Conservation (phyloP, 2,113 vertebrate species). For the Murina feae region DNA sequence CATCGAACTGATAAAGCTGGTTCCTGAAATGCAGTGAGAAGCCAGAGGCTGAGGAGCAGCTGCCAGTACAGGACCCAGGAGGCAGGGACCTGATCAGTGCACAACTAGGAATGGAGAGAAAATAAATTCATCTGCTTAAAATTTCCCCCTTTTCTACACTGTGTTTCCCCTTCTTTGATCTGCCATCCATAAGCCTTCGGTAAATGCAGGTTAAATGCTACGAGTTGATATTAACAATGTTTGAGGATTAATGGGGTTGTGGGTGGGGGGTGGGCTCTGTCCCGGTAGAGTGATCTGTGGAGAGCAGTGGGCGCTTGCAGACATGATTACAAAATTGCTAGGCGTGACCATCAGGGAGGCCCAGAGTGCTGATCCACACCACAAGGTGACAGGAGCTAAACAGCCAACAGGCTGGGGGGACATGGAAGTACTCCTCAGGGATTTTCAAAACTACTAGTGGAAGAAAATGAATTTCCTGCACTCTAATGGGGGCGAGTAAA, state of each 20-base stretch:
- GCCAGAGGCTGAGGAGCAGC: too few relatives aligned
- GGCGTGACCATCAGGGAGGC: not conserved
- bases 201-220: not conserved
- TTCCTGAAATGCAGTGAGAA: not conserved
- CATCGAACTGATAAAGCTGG: not conserved
- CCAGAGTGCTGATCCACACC: not conserved
- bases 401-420: not conserved
- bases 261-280: not conserved
- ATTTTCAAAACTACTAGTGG: not conserved
- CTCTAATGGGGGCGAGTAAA: fast-evolving
- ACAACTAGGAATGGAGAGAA: not conserved
- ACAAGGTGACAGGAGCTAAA: not conserved
- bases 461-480: not conserved
- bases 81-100: fast-evolving
- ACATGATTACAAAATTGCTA: not conserved
- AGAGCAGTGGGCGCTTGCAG: not conserved
- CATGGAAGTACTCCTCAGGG: not conserved
- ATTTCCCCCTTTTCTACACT: not conserved
- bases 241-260: not conserved
- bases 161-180: not conserved
- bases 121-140: not conserved
- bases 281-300: not conserved
- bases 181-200: not conserved
- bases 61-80: fast-evolving
- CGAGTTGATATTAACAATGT: not conserved